These are phyloP conservation scores for Scleropages formosus DNA, from an alignment of 2,797 vertebrate species.

Conservation along the genomic window DNA sequence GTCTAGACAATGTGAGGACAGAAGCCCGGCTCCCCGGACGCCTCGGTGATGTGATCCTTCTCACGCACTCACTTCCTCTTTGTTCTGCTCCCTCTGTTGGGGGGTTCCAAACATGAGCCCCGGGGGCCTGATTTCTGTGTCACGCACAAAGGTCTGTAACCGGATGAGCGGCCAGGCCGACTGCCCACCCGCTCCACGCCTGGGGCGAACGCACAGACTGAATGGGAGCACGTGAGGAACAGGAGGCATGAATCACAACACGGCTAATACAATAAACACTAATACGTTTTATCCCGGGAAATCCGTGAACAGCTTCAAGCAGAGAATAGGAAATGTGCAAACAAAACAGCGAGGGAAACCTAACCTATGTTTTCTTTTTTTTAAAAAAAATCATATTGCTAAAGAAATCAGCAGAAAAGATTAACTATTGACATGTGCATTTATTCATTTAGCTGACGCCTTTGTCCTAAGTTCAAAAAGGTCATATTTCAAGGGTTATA, in stretches of 20 bases:
- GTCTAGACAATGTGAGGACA: neutral
- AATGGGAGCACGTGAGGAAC: neutral
- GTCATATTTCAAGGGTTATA: no score
- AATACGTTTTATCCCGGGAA: no score
- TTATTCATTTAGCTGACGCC: no score
- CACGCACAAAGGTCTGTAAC: neutral
- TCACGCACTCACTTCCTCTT: conserved; percentile 7
- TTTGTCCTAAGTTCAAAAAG: no score
- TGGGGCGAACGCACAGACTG: neutral
- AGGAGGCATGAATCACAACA: neutral
- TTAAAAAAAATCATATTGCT: no score
- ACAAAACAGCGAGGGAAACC: no score
- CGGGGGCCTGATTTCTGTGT: neutral
- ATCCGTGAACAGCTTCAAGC: no score
- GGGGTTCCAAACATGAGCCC: neutral
- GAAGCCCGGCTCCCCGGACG: neutral
- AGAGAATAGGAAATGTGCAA: no score
- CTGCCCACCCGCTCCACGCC: neutral
- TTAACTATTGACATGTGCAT: no score
- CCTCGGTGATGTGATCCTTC: neutral
- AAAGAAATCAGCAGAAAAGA: no score
- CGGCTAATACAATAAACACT: no score
- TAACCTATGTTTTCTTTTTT: no score
- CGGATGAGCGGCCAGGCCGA: neutral
- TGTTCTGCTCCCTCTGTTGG: conserved; percentile 4